phyloP scores from a whole-genome alignment of 2,113 vertebrate species.

The Leptodactylus fuscus region DNA sequence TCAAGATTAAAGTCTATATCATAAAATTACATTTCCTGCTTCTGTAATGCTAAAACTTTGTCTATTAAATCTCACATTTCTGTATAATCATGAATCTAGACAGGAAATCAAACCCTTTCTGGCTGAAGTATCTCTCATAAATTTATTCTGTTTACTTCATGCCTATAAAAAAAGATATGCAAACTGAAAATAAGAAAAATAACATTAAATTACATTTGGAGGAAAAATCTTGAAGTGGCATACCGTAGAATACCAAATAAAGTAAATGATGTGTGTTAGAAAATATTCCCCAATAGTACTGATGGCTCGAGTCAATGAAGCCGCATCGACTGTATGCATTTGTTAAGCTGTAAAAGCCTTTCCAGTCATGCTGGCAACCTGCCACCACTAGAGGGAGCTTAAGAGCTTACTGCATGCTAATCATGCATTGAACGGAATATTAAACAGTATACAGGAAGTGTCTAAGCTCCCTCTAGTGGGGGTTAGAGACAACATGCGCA shows the following conservation, averaged over 20 bases:
- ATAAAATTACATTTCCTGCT: conserved; percentile 49
- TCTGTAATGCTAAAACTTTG: conserved; percentile 51
- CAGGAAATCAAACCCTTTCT: conserved; percentile 53
- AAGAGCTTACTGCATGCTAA: too few relatives aligned
- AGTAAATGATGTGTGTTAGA: neutral
- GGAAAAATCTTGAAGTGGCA: neutral
- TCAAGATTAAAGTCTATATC: conserved; percentile 52
- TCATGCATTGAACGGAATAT: too few relatives aligned
- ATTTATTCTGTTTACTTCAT: conserved; percentile 36
- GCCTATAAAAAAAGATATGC: conserved; percentile 30
- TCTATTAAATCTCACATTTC: conserved; percentile 56
- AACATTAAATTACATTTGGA: neutral
- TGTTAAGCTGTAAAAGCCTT: too few relatives aligned
- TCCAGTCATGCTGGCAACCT: too few relatives aligned
- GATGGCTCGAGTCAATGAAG: too few relatives aligned
- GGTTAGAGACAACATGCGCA: too few relatives aligned
- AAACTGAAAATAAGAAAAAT: conserved; percentile 25
- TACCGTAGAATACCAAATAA: neutral
- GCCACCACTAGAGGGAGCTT: too few relatives aligned
- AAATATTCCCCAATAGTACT: too few relatives aligned
- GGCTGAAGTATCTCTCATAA: conserved; percentile 41
- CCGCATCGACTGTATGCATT: too few relatives aligned
- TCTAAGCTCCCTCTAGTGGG: too few relatives aligned
- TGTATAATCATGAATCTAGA: conserved; percentile 56
- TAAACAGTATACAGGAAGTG: too few relatives aligned